A percentile compares a stretch with the other conserved stretches of the same genome.
phyloP scores from a whole-genome alignment of 2,797 vertebrate species.

The Hemibagrus guttatus region DNA sequence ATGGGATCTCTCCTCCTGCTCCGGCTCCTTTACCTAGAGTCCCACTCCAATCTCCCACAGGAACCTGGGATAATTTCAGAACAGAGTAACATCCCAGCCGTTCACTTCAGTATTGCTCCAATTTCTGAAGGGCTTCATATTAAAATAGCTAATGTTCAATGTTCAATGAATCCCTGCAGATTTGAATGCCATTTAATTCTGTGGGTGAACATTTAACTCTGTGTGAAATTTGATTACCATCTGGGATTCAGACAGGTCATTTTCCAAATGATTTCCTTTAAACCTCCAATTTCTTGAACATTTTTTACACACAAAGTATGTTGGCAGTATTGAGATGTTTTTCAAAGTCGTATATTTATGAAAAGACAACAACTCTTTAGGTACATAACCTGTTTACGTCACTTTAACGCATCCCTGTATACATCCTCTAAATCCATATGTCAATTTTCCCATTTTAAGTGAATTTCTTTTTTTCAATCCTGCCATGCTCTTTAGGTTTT shows the following conservation, averaged over 20 bases:
- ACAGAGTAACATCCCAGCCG: background rate
- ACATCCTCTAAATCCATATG: background rate
- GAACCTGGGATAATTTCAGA: constrained; percentile 77
- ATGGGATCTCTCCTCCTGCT: constrained; percentile 88
- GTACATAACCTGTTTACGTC: background rate
- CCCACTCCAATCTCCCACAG: constrained; percentile 90
- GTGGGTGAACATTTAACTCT: background rate
- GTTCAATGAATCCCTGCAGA: constrained; percentile 12
- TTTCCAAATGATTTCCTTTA: constrained; percentile 18
- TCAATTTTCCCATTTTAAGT: background rate
- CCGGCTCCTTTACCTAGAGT: constrained; percentile 74
- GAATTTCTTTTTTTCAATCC: background rate
- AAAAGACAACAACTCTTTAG: background rate
- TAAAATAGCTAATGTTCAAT: constrained; percentile 4
- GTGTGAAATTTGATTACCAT: background rate
- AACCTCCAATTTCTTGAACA: background rate
- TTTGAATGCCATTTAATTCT: background rate
- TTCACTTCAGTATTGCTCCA: background rate
- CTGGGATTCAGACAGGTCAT: background rate
- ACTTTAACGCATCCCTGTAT: background rate
- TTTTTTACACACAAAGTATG: background rate
- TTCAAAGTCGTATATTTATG: background rate
- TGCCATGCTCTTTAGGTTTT: background rate
- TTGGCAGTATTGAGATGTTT: background rate
- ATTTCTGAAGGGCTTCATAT: background rate